A percentile compares a stretch with the other conserved stretches of the same genome.
Evolutionary conservation across 2,113 vertebrate species (phyloP).

Genomic region (Alces alces): DNA sequence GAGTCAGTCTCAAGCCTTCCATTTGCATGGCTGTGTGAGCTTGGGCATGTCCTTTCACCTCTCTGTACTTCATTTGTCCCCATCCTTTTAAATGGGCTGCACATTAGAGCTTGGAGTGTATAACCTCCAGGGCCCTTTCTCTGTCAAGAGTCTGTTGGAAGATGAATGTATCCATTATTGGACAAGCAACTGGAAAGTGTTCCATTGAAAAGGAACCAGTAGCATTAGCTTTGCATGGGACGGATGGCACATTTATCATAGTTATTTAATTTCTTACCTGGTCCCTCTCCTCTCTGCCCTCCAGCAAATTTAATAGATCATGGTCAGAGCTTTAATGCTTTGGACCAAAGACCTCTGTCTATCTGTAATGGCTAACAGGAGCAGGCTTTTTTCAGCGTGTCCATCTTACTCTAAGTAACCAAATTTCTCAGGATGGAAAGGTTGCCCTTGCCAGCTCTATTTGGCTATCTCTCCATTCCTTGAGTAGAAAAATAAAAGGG

Average conservation of each 20-base stretch:
- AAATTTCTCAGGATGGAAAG: neutral
- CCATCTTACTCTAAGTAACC: neutral
- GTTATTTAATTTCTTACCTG: neutral
- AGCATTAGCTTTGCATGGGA: neutral
- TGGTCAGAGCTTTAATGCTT: neutral
- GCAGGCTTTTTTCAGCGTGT: neutral
- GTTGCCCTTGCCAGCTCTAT: neutral
- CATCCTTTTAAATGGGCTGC: neutral
- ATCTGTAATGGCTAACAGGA: neutral
- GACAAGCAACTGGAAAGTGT: neutral
- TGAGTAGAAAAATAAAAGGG: neutral
- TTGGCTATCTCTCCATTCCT: neutral
- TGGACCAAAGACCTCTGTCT: neutral
- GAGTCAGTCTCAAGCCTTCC: neutral
- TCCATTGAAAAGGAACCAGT: neutral
- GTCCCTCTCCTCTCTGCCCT: neutral
- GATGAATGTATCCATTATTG: neutral
- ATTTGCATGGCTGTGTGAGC: neutral
- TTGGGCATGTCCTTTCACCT: neutral
- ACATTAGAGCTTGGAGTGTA: neutral
- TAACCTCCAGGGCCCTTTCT: neutral
- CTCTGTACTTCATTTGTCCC: neutral
- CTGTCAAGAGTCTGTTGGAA: neutral
- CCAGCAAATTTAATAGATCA: conserved; percentile 3
- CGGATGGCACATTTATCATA: neutral